Conservation (phyloP, 2,888 invertebrate genomes). For the Microctonus brassicae region DNA sequence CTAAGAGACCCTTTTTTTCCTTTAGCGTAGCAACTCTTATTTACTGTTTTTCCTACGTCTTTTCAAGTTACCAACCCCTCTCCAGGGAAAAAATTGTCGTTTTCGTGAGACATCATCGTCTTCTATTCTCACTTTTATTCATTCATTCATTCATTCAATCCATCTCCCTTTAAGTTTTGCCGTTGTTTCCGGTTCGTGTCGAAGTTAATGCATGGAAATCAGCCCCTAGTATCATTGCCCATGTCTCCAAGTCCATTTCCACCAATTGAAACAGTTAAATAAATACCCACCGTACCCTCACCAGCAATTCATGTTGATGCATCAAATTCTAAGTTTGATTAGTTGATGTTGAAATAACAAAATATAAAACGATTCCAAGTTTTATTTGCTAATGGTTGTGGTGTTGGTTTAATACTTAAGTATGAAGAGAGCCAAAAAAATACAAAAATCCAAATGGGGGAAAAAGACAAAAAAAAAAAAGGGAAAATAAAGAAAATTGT, state of each 20-base stretch:
- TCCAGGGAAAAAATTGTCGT: conserved; percentile 2
- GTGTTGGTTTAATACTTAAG: not conserved
- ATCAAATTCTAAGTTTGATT: not conserved
- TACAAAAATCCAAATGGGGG: not conserved
- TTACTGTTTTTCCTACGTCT: too few relatives aligned
- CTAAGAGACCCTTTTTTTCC: conserved; percentile 15
- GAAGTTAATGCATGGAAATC: conserved; percentile 8
- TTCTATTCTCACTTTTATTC: not conserved
- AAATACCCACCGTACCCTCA: not conserved
- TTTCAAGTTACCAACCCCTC: not conserved
- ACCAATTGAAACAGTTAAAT: not conserved
- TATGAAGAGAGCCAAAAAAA: not conserved
- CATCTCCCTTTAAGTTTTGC: too few relatives aligned
- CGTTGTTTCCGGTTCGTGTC: conserved; percentile 25
- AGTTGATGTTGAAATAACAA: not conserved
- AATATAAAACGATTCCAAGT: too few relatives aligned
- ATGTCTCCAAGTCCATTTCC: not conserved
- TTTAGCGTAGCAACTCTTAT: not conserved
- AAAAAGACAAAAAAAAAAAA: not conserved
- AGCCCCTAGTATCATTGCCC: not conserved
- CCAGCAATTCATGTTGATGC: not conserved
- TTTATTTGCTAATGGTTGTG: not conserved
- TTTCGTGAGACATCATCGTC: conserved; percentile 8
- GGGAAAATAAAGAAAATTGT: not conserved
- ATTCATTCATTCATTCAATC: not conserved